Base-by-base conservation (phyloP, 2,113 vertebrate genomes). In the Notarius quadriscutis region DNA sequence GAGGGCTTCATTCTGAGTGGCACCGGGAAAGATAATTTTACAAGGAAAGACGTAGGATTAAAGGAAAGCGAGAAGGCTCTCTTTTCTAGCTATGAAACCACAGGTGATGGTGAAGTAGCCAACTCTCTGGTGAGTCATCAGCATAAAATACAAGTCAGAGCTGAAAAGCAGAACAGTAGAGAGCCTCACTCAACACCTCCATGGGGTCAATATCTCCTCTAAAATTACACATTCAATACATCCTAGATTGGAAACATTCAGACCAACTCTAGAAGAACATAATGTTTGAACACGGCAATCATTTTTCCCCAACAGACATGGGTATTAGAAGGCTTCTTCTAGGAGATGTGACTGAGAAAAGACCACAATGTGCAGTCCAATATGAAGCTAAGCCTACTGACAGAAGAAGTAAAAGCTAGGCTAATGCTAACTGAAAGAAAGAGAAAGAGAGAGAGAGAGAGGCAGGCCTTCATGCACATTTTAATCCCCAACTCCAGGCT, bases 31-130 rank as follows among this genome's bases (percentile, higher is more conserved):
- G 84, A 91, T 91, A 84, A 89, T 89, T 92, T 91, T 89, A 87
- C 88, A 89, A 81, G 79, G 62, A 90, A 90, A 91, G 89, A 89
- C 79, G 25, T 20, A 75, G 90, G 91, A 92, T 92, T 92, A 90
- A 87, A 87, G n/a, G 84, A 79, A 82, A 83, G 80, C 11, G 72
- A 65, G 81, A 82, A 81, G 84, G 15, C 57, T 69, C 25, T 48
- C 72, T 86, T 83, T 89, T 81, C 30, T 71, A 82, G 65, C 78
- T 77, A 81, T 17, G 53, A 84, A 88, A 85, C 58, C 50, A 72
- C 72, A 74, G 78, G 80, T 83, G 88, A 82, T 51, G 25, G 18
- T 53, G 58, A 84, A 25, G 62, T 58, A 86, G 81, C 57, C 65
- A 55, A 75, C 79, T 77, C 50, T 82, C 51, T 69, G 80, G 78